phyloP scores from a whole-genome alignment of 1,140 invertebrate genomes.

The Drosophila seguyi region DNA sequence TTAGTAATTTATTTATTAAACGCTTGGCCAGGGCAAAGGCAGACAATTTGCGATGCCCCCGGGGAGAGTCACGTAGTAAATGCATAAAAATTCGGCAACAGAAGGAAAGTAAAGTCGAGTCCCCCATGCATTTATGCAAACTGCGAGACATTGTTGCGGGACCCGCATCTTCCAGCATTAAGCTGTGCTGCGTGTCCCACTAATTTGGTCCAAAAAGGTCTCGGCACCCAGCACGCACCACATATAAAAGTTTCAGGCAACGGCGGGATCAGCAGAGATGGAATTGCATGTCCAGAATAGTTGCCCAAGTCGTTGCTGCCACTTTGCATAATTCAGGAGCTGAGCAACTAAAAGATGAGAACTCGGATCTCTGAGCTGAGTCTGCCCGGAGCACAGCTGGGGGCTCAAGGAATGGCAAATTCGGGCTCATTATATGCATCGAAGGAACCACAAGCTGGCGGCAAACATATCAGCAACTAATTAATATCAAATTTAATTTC shows the following conservation, averaged over 20 bases:
- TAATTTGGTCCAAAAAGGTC: constrained; percentile 60
- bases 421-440: background rate
- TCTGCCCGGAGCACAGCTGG: background rate
- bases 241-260: constrained; percentile 63
- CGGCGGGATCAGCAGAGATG: constrained; percentile 29
- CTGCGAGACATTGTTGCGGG: constrained; percentile 35
- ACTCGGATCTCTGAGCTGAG: background rate
- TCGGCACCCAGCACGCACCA: constrained; percentile 55
- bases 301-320: constrained; percentile 48
- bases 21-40: constrained; percentile 43
- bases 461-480: constrained; percentile 9
- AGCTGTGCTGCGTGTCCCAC: constrained; percentile 65
- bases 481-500: constrained; percentile 28
- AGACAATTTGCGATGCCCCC: constrained; percentile 36
- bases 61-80: constrained; percentile 62
- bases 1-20: constrained; percentile 73
- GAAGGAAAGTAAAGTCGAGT: constrained; percentile 33
- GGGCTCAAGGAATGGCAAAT: background rate
- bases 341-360: background rate
- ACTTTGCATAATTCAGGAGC: constrained; percentile 59
- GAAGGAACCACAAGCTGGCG: constrained; percentile 2
- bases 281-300: constrained; percentile 67
- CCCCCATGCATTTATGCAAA: constrained; percentile 73
- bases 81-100: constrained; percentile 74
- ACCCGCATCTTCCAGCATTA: constrained; percentile 32